Base-by-base conservation (phyloP, 2,797 vertebrate genomes). In the Melanotaenia boesemani region DNA sequence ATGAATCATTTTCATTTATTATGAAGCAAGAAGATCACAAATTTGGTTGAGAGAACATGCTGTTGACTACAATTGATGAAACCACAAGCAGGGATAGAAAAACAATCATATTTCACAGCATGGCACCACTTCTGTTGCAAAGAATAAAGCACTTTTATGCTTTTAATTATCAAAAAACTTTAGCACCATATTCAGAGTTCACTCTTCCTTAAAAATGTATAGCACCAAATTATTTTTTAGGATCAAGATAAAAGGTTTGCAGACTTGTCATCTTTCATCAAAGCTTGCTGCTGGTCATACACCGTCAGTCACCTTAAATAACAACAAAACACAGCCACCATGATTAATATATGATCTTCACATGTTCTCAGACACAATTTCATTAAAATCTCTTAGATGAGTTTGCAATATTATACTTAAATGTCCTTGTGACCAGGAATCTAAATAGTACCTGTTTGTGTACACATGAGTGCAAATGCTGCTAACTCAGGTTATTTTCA, bases 401-500 rank as follows among this genome's bases (percentile, higher is more conserved):
- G 3, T 58, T 26, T 55, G 5, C 54, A 54, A 37, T 0, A 67
- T 20, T 77, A 28, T 26, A 37, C 26, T 34, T n/a, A 52, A 60
- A 61, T 4, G 1, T 28, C 20, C 4, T 30, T 56, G 10, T 52
- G 22, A 11, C 4, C 3, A 11, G 1, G 6, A 24, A 13, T 34
- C 18, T 70, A 4, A 50, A 36, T 24, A 71, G 37, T 80, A 84
- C 83, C 68, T 86, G 72, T 75, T 34, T 77, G 39, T 74, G 56
- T 48, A 52, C n/a, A 66, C n/a, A 57, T 2, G 9, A 63, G 52
- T 39, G 36, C 60, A 68, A 58, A 50, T 74, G 48, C 64, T 71
- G 79, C 79, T 76, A 76, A 90, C 68, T 81, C 52, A 26, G 63
- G 4, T 44, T 48, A 44, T 68, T 66, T 86, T 86, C 81, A 92